Conservation (phyloP, 1,140 invertebrate genomes). For the Diprion similis region DNA sequence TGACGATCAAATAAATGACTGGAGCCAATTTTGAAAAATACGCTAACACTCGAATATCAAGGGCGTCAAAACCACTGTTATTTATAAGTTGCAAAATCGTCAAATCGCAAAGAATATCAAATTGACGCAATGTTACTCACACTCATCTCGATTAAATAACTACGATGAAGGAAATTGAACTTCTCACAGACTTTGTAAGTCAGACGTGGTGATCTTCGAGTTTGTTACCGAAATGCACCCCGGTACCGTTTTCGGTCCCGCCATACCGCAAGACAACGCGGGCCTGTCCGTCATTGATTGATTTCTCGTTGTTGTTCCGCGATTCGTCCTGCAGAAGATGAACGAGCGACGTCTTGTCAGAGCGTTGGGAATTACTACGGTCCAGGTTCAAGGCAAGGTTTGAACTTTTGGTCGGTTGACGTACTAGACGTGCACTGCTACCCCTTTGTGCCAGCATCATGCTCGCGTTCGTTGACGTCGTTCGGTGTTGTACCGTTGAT, state of each 20-base stretch:
- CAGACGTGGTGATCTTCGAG: background rate
- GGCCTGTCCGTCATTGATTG: background rate
- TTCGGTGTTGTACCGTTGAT: background rate
- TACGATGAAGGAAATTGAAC: too few relatives aligned
- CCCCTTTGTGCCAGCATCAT: background rate
- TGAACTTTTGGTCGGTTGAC: constrained; percentile 1
- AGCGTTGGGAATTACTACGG: background rate
- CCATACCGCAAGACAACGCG: background rate
- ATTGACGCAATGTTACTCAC: too few relatives aligned
- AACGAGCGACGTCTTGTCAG: background rate
- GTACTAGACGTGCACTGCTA: background rate
- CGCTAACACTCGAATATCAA: too few relatives aligned
- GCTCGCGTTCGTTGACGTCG: background rate
- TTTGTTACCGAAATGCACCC: background rate
- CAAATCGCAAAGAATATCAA: too few relatives aligned
- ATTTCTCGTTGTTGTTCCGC: constrained; percentile 2
- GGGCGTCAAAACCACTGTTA: too few relatives aligned
- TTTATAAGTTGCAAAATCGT: too few relatives aligned
- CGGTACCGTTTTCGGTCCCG: background rate
- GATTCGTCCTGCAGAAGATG: constrained; percentile 7
- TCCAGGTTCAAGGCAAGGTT: constrained; percentile 6
- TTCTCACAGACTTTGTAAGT: background rate
- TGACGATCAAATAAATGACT: too few relatives aligned
- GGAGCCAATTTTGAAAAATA: too few relatives aligned
- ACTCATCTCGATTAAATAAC: too few relatives aligned